phyloP scores from a whole-genome alignment of 2,113 vertebrate species.

The Indri indri region DNA sequence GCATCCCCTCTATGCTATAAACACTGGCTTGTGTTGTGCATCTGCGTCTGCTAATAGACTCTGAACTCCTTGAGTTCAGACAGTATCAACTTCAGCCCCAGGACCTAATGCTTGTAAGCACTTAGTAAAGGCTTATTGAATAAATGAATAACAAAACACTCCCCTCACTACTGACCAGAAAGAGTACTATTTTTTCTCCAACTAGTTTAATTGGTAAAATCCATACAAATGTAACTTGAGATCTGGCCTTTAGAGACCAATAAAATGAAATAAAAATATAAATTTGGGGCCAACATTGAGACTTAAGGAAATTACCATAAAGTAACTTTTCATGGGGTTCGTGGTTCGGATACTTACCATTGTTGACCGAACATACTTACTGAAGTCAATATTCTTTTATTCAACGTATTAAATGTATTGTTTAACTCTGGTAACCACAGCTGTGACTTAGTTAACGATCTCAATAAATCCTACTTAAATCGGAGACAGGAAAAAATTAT shows the following conservation, averaged over 20 bases:
- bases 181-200: conserved; percentile 58
- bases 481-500: conserved; percentile 87
- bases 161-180: conserved; percentile 29
- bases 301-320: conserved; percentile 65
- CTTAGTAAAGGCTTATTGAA: conserved; percentile 55
- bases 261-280: conserved; percentile 71
- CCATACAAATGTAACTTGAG: conserved; percentile 63
- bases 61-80: not conserved
- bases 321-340: conserved; percentile 72
- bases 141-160: conserved; percentile 67
- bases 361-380: conserved; percentile 80
- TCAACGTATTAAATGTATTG: conserved; percentile 81
- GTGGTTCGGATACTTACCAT: conserved; percentile 73
- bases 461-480: conserved; percentile 90
- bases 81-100: not conserved
- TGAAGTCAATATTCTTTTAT: conserved; percentile 82
- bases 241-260: conserved; percentile 68
- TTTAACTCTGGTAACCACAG: conserved; percentile 85
- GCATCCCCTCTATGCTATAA: not conserved
- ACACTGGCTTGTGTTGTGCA: not conserved
- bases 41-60: not conserved
- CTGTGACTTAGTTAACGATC: conserved; percentile 87
- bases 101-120: conserved; percentile 10
- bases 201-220: conserved; percentile 73
- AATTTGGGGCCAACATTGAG: conserved; percentile 58